phyloP scores from a whole-genome alignment of 2,113 vertebrate species.

The Leuciscus idus region DNA sequence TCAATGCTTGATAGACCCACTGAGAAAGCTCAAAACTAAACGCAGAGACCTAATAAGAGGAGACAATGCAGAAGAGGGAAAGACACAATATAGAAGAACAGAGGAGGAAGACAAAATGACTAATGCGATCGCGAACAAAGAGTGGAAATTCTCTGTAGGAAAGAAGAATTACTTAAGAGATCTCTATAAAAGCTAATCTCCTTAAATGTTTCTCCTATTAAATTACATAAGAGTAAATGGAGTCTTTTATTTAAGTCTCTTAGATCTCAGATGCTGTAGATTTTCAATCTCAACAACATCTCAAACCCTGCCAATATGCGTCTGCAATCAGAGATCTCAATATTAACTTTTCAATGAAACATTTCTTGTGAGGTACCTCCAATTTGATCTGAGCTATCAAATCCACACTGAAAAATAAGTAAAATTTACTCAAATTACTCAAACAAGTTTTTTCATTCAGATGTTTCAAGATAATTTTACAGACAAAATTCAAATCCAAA shows the following conservation, averaged over 20 bases:
- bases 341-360: background rate
- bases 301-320: background rate
- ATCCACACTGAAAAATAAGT: no score
- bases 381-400: background rate
- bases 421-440: no score
- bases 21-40: conserved; percentile 16
- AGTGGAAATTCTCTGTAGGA: background rate
- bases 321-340: background rate
- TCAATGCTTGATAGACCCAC: background rate
- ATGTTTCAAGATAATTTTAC: no score
- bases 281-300: background rate
- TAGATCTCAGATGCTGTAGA: background rate
- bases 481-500: no score
- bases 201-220: background rate
- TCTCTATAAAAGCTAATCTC: background rate
- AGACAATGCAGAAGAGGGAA: background rate
- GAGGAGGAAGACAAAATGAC: conserved; percentile 1
- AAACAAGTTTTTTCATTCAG: no score
- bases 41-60: conserved; percentile 2
- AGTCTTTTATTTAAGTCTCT: background rate
- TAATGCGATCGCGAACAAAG: background rate
- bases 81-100: background rate
- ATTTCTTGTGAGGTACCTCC: background rate
- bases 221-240: background rate
- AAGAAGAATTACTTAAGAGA: background rate